Base-by-base conservation (phyloP, 2,888 invertebrate species). In the Apamea crenata region DNA sequence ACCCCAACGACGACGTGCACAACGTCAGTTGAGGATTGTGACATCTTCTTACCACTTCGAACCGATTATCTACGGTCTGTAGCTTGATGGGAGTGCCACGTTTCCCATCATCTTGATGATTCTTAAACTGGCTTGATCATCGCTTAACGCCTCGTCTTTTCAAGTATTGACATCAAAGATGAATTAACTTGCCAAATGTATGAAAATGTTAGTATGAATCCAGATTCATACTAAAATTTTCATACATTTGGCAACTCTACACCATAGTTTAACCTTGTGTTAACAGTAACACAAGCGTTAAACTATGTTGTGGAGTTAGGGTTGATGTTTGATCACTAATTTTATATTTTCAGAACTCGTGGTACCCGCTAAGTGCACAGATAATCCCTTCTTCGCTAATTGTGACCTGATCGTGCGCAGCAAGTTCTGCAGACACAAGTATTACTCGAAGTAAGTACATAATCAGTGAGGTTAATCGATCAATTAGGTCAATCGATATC, bases 361-460 rank as follows among this genome's bases (percentile, higher is more conserved):
- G 91, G 97, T 99, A 73, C 98, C 98, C 90, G 97, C 98, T 21
- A 98, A 98, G 91, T 99, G 99, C 94, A 98, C 98, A 72, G 99
- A 99, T 96, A 99, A 98, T 93, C 98, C 98, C 66, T 98, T 98
- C 97, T 98, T 99, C 94, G 99, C 99, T 75, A 98, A 99, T 93
- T 99, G 99, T 95, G 97, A 97, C 67, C 97, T 99, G 78, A 99
- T 99, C 90, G 99, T 99, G 6, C 97, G 97, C 91, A 99, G 98
- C 79, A 97, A 97, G 79, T 99, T 98, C 94, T 99, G 99, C 94
- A 97, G 97, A n/a, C 99, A 99, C 96, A 97, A 97, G 87, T 99
- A 99, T 96, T 99, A 99, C 95, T 99, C 99, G 87, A 97, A 97
- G 95, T 97, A 92, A 93, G 95, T 94, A 74, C 14, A 66, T 69